Percentiles rank a stretch among this genome's conserved stretches.
phyloP scores from a whole-genome alignment of 2,113 vertebrate species.

The Gambusia affinis region DNA sequence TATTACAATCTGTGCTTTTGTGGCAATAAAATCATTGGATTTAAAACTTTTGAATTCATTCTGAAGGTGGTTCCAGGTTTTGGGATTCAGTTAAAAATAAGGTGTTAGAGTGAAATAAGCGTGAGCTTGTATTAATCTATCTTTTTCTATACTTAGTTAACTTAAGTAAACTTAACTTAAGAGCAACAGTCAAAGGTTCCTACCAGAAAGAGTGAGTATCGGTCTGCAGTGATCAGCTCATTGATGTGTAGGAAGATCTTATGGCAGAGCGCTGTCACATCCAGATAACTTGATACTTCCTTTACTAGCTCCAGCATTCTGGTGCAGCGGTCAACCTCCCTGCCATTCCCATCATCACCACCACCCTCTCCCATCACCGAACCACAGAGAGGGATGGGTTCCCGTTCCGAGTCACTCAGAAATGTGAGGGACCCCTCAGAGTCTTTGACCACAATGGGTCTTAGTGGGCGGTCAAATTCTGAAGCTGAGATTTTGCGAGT shows the following conservation, averaged over 20 bases:
- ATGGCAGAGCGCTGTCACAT: conserved; percentile 95
- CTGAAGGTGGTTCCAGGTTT: too few species aligned
- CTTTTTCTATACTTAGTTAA: too few species aligned
- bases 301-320: conserved; percentile 94
- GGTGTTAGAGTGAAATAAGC: too few species aligned
- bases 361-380: conserved; percentile 78
- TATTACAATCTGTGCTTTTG: too few species aligned
- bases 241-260: conserved; percentile 98
- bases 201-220: conserved; percentile 94
- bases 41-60: too few species aligned
- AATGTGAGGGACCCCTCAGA: conserved; percentile 92
- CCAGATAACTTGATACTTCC: conserved; percentile 96
- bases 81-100: too few species aligned
- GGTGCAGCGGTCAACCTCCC: conserved; percentile 82
- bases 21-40: too few species aligned
- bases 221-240: conserved; percentile 92
- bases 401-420: conserved; percentile 85
- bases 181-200: neutral
- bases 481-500: conserved; percentile 95
- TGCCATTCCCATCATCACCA: conserved; percentile 34
- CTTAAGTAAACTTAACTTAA: too few species aligned
- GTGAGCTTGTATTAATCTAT: too few species aligned
- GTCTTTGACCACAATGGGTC: conserved; percentile 96
- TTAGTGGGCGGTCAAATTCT: conserved; percentile 93
- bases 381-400: conserved; percentile 84